A percentile compares a stretch with the other conserved stretches of the same genome.
These are phyloP conservation scores for Apostichopus parvimensis DNA, from an alignment of 35 echinoderm and acorn worm genomes.

Conservation along the genomic window DNA sequence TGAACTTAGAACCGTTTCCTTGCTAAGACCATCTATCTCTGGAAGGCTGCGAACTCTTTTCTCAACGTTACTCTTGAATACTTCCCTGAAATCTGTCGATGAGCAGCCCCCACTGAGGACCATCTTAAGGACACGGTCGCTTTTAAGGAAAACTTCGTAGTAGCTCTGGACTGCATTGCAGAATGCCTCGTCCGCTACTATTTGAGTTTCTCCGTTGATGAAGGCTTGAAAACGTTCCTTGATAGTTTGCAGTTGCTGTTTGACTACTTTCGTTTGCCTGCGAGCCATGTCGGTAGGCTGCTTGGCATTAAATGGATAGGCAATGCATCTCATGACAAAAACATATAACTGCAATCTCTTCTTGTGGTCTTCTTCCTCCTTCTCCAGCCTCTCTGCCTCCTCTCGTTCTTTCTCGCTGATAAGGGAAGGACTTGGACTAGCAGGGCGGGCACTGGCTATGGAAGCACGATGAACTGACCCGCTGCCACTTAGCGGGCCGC, in stretches of 20 bases:
- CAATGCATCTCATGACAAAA: slow-evolving; percentile 97
- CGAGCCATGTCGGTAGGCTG: slow-evolving; percentile 97
- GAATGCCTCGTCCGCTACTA: slow-evolving; percentile 98
- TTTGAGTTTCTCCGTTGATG: slow-evolving; percentile 97
- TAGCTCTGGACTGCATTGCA: slow-evolving; percentile 99
- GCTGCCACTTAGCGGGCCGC: slow-evolving; percentile 51
- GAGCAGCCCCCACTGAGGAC: slow-evolving; percentile 93
- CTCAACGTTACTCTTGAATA: slow-evolving; percentile 98
- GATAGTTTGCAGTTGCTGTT: slow-evolving; percentile 86
- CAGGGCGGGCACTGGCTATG: slow-evolving; percentile 69
- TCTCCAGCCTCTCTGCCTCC: slow-evolving; percentile 77
- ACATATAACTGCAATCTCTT: slow-evolving; percentile 96
- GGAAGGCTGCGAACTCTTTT: slow-evolving; percentile 95
- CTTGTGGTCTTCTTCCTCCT: slow-evolving; percentile 97
- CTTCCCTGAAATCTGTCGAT: slow-evolving; percentile 96
- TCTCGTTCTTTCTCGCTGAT: slow-evolving; percentile 85
- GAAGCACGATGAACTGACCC: slow-evolving; percentile 62
- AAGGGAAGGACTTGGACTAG: slow-evolving; percentile 86
- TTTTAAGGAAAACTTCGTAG: slow-evolving; percentile 97
- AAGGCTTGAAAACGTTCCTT: slow-evolving; percentile 97
- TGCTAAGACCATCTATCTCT: slow-evolving; percentile 97
- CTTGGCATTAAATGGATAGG: slow-evolving; percentile 99
- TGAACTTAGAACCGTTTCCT: slow-evolving; percentile 96
- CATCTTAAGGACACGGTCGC: slow-evolving; percentile 96
- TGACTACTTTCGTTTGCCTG: slow-evolving; percentile 90